Evolutionary conservation across 2,113 vertebrate species (phyloP).

Genomic region (Climacteris rufus): DNA sequence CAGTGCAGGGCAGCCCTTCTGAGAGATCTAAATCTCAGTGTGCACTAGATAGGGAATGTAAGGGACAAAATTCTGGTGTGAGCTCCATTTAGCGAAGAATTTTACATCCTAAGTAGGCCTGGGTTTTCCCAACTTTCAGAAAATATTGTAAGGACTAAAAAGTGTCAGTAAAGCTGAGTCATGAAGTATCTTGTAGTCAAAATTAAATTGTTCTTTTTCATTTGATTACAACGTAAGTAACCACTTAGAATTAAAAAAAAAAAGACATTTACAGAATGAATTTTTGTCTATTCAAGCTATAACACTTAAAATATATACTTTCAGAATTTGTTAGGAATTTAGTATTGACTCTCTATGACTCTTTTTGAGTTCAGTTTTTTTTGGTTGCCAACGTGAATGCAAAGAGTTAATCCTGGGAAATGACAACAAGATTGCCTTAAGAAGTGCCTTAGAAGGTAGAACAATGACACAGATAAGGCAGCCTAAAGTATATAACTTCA

Average conservation of each 20-base stretch:
- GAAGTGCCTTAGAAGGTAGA: background rate
- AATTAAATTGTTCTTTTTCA: background rate
- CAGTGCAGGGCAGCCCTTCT: background rate
- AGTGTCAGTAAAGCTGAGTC: background rate
- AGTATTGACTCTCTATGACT: background rate
- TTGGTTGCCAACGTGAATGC: background rate
- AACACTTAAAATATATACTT: background rate
- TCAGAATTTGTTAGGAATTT: background rate
- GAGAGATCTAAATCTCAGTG: background rate
- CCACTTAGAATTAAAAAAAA: background rate
- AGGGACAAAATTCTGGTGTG: background rate
- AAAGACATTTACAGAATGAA: background rate
- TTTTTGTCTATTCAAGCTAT: background rate
- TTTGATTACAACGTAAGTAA: background rate
- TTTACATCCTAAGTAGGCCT: background rate
- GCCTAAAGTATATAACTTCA: conserved; percentile 23
- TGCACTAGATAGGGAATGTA: background rate
- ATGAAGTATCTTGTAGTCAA: background rate
- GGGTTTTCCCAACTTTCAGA: background rate
- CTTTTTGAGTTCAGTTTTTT: background rate
- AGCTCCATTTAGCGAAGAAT: background rate
- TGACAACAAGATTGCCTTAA: background rate
- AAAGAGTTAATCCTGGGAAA: background rate
- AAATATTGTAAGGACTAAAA: background rate
- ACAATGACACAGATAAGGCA: conserved; percentile 31